Conservation (phyloP, 2,888 invertebrate species). For the Eugnorisma glareosa region DNA sequence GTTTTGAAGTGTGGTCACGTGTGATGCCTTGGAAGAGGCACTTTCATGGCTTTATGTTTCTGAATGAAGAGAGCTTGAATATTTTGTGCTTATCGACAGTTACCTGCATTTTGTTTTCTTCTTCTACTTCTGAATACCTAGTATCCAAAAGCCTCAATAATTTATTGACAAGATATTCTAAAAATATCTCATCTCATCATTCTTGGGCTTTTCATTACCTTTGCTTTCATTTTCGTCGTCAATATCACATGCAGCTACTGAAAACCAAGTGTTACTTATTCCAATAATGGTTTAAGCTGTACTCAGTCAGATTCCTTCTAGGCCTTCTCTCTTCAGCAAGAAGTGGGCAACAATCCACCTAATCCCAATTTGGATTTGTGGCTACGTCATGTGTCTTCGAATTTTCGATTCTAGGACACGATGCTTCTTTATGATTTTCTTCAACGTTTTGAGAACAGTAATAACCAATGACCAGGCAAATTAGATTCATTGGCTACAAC, state of each 20-base stretch:
- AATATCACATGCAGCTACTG: not conserved
- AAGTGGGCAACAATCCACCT: not conserved
- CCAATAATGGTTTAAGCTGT: not conserved
- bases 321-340: not conserved
- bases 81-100: not conserved
- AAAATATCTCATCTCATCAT: not conserved
- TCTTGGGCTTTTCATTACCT: not conserved
- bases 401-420: not conserved
- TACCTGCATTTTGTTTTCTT: not conserved
- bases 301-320: not conserved
- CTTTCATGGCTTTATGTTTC: constrained; percentile 32
- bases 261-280: not conserved
- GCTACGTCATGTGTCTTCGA: not conserved
- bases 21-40: constrained; percentile 20
- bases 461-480: no score
- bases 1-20: constrained; percentile 45
- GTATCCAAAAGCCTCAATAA: not conserved
- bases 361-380: not conserved
- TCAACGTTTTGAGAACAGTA: not conserved
- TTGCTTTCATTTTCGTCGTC: not conserved
- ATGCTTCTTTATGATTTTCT: not conserved
- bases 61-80: not conserved
- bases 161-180: not conserved
- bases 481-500: not conserved
- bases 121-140: not conserved